A percentile compares a stretch with the other conserved stretches of the same genome.
phyloP scores from a whole-genome alignment of 2,797 vertebrate species.

The Hoplostethus atlanticus region DNA sequence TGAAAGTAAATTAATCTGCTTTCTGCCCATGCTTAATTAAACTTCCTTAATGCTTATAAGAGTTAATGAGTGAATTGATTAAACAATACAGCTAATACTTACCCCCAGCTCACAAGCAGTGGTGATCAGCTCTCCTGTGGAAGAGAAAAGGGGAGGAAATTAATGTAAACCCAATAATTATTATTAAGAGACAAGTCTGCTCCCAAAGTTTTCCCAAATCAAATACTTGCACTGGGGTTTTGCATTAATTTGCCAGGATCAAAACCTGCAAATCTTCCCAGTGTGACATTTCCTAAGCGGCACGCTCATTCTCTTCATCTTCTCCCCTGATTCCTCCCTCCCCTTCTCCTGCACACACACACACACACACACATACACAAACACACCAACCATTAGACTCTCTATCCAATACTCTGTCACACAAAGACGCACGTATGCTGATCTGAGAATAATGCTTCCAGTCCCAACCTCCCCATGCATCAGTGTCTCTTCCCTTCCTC shows the following conservation, averaged over 20 bases:
- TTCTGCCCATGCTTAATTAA: constrained; percentile 99
- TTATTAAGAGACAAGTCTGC: constrained; percentile 99
- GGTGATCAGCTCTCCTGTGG: constrained; percentile 99
- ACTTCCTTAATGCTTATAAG: constrained; percentile 99
- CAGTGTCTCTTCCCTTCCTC: constrained; percentile 69
- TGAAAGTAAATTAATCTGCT: constrained; percentile 99
- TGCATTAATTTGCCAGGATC: constrained; percentile 99
- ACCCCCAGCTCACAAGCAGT: constrained; percentile 99
- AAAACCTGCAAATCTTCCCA: constrained; percentile 99
- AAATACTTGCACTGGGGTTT: constrained; percentile 99
- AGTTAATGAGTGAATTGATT: constrained; percentile 99
- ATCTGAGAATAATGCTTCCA: constrained; percentile 81
- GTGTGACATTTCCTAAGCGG: constrained; percentile 97
- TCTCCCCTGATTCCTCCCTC: constrained; percentile 82
- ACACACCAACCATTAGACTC: constrained; percentile 70
- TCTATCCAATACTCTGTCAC: constrained; percentile 77
- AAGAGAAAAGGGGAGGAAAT: constrained; percentile 92
- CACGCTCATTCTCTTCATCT: constrained; percentile 86
- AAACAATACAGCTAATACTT: constrained; percentile 99
- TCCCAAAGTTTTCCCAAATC: constrained; percentile 99
- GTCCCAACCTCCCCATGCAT: constrained; percentile 78
- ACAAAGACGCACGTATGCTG: constrained; percentile 80
- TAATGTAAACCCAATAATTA: constrained; percentile 99
- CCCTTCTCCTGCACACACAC: constrained; percentile 63
- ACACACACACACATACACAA: constrained; percentile 76